Evolutionary conservation across 2,113 vertebrate species (phyloP).

Genomic region (Tetraodon nigroviridis): DNA sequence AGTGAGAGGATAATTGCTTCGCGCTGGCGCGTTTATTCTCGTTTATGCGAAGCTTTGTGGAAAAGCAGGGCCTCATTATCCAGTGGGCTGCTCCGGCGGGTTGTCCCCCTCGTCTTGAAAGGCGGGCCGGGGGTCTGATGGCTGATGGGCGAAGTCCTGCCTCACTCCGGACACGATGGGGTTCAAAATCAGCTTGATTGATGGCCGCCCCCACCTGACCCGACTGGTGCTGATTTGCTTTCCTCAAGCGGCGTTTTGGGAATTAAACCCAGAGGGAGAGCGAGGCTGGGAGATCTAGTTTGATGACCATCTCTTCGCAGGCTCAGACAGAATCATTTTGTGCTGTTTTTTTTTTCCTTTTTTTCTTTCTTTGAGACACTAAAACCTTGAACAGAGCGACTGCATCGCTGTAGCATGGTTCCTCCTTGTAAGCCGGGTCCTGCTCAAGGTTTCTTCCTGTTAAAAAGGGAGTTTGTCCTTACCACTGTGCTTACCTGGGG

Average conservation of each 20-base stretch:
- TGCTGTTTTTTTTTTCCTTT: not conserved
- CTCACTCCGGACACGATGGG: not conserved
- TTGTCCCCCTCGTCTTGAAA: not conserved
- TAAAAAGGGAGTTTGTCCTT: too few species aligned
- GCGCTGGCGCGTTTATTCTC: conserved; percentile 35
- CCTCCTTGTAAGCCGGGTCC: too few species aligned
- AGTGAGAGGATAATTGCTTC: conserved; percentile 32
- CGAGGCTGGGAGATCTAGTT: not conserved
- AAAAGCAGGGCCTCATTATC: conserved; percentile 41
- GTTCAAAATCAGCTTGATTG: conserved; percentile 50
- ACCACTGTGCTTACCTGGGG: too few species aligned
- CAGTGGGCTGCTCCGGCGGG: conserved; percentile 12
- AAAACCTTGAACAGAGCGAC: too few species aligned
- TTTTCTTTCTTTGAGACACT: too few species aligned
- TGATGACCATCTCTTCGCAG: not conserved
- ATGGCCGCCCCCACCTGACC: conserved; percentile 39
- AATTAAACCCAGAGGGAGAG: conserved; percentile 12
- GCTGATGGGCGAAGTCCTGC: not conserved
- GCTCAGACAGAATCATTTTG: not conserved
- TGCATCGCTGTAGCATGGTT: too few species aligned
- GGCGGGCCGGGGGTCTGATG: too few species aligned
- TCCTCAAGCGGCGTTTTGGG: conserved; percentile 7
- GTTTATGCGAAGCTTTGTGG: conserved; percentile 18
- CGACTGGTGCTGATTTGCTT: conserved; percentile 11
- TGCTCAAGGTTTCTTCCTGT: too few species aligned